Evolutionary conservation across 2,797 vertebrate genomes (phyloP), one percentile per base, ranked within the genome.

Genomic region (Bovichtus variegatus): DNA sequence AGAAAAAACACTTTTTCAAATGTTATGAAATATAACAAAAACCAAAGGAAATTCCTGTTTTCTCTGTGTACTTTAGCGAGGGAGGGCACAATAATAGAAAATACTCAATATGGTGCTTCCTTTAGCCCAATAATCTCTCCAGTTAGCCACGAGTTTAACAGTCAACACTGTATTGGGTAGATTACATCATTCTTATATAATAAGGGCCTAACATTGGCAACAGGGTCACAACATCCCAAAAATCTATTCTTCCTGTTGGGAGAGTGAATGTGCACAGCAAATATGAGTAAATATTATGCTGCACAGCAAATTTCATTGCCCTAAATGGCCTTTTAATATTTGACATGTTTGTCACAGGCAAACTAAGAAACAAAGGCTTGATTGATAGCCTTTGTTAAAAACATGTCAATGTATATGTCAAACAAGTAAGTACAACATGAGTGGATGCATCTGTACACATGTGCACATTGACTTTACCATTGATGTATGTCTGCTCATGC

Each of bases 401-500:
- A 25, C 38, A 47, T n/a, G n/a, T n/a, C n/a, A n/a, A 21, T 49
- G 0, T 47, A 23, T 29, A 11, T 25, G 58, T 6, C 5, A 47
- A 68, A 44, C 6, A 40, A 44, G 3, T n/a, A n/a, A n/a, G n/a
- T 34, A 27, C 41, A 63, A 40, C 40, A 44, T 12, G 11, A 60
- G 16, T 15, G 6, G 54, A 57, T 34, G 51, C 15, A 10, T 13
- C 38, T 63, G n/a, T 19, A 27, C 6, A 27, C 34, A 19, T 25
- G 18, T 65, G 27, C 6, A 43, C 31, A 6, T 18, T 16, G 44
- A 50, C 31, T 87, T 93, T 93, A 99, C 98, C 98, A 0, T 97
- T 99, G 91, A 99, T 99, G 93, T 98, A 99, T 10, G 97, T 98
- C 94, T 99, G 98, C 87, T 99, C 98, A 0, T 99, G 96, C 85